A percentile compares a stretch with the other conserved stretches of the same genome.
phyloP scores from a whole-genome alignment of 64 coral and sea anemone genomes.

The Anthopleura sola region DNA sequence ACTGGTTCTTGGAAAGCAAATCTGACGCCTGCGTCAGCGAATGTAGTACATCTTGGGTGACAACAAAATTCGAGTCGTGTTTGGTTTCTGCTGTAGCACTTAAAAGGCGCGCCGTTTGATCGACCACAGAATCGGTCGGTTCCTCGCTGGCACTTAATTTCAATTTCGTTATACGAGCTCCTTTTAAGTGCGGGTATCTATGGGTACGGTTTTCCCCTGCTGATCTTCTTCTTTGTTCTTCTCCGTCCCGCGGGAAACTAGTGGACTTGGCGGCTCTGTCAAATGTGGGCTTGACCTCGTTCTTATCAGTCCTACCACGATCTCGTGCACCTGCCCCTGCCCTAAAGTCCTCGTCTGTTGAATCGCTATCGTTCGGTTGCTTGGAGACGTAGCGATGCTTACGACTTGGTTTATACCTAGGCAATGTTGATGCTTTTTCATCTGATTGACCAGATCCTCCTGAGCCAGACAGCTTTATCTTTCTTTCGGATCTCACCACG shows the following conservation, averaged over 20 bases:
- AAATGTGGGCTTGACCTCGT: slow-evolving; percentile 13
- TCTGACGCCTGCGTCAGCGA: slow-evolving; percentile 81
- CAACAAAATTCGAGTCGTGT: slow-evolving; percentile 45
- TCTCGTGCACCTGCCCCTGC: slow-evolving; percentile 14
- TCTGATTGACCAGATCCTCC: slow-evolving; percentile 9
- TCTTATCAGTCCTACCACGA: neutral
- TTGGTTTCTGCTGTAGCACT: slow-evolving; percentile 59
- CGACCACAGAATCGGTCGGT: slow-evolving; percentile 72
- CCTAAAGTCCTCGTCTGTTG: slow-evolving; percentile 57
- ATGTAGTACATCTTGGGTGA: slow-evolving; percentile 75
- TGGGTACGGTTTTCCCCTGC: slow-evolving; percentile 36
- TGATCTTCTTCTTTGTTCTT: slow-evolving; percentile 25
- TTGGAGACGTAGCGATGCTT: slow-evolving; percentile 48
- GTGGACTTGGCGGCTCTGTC: slow-evolving; percentile 52
- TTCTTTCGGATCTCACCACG: slow-evolving; percentile 80
- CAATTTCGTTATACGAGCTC: slow-evolving; percentile 79
- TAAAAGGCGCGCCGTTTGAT: slow-evolving; percentile 73
- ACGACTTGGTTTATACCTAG: slow-evolving; percentile 54
- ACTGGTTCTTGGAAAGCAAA: slow-evolving; percentile 58
- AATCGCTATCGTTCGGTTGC: slow-evolving; percentile 54
- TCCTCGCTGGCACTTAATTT: slow-evolving; percentile 73
- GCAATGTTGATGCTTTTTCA: slow-evolving; percentile 65
- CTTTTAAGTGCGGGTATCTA: slow-evolving; percentile 39
- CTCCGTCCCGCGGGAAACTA: slow-evolving; percentile 78
- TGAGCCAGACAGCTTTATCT: slow-evolving; percentile 64